Base-by-base conservation (phyloP, 2,113 vertebrate genomes). In the Psilopsiagon aurifrons region DNA sequence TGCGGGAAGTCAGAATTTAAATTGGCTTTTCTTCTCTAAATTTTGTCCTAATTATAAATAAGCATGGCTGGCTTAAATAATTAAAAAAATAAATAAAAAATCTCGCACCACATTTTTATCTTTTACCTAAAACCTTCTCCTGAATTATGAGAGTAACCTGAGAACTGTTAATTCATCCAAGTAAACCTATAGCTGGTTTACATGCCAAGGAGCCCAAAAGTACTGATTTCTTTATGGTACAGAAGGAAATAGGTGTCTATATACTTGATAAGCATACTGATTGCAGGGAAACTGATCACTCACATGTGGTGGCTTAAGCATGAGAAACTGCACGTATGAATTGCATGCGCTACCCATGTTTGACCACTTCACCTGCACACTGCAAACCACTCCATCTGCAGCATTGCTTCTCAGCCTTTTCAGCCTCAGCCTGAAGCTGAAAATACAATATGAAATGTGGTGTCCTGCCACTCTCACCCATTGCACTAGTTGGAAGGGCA, bases 11-110 rank as follows among this genome's bases (percentile, higher is more conserved):
- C 95, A 88, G 80, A 96, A 94, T 98, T 96, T 96, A 97, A 95
- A 97, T 60, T 93, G 68, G 39, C 54, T 97, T 97, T 96, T 91
- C 64, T 93, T 90, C 85, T 78, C 82, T 78, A 91, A 96, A 94
- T 96, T 94, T 97, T 96, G 43, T 81, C 77, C 77, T 94, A 92
- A 92, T 90, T 95, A 95, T 94, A 98, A 96, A 95, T 90, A 94
- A 95, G 71, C 79, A 68, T 93, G 88, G 68, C 51, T 5, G 13
- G 83, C 35, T 60, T 55, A 75, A 97, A 92, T 86, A 92, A 25
- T 27, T 7, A 9, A n/a, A 33, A 33, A 55, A 33, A 20, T 9
- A 28, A 6, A 3, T 7, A 6, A 55, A 55, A 33, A 55, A 78
- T 55, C 33, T 95, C 95, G 41, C 92, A 92, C 49, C 95, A 64